phyloP scores from a whole-genome alignment of 2,888 invertebrate genomes.

The Seira sanloemensis region DNA sequence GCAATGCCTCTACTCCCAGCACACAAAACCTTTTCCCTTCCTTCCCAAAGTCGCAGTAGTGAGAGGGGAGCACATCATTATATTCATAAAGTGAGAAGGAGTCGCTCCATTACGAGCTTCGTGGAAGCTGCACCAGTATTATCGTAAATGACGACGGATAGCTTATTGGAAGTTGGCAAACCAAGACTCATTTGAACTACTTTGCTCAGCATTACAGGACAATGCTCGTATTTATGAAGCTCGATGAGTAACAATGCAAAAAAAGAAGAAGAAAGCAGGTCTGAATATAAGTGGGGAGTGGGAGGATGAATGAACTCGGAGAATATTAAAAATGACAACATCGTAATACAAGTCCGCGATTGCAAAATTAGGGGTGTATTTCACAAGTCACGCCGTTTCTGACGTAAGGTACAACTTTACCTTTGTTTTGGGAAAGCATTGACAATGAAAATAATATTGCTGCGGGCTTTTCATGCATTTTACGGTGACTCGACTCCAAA shows the following conservation, averaged over 20 bases:
- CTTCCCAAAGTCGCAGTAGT: conserved; percentile 10
- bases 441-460: neutral
- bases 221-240: neutral
- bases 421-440: neutral
- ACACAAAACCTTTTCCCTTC: neutral
- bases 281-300: no score
- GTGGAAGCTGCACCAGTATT: neutral
- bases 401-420: neutral
- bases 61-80: conserved; percentile 11
- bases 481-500: neutral
- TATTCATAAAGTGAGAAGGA: conserved; percentile 10
- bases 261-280: no score
- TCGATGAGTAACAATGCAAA: conserved; percentile 2
- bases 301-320: no score
- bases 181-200: neutral
- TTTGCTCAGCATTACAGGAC: neutral
- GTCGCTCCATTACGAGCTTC: neutral
- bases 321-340: no score
- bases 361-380: no score
- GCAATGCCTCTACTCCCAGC: neutral
- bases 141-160: conserved; percentile 10
- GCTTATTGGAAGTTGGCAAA: neutral
- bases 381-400: no score
- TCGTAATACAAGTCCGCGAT: no score
- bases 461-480: neutral